Base-by-base conservation (phyloP, 2,888 invertebrate species). In the Tromatobia lineatoria region DNA sequence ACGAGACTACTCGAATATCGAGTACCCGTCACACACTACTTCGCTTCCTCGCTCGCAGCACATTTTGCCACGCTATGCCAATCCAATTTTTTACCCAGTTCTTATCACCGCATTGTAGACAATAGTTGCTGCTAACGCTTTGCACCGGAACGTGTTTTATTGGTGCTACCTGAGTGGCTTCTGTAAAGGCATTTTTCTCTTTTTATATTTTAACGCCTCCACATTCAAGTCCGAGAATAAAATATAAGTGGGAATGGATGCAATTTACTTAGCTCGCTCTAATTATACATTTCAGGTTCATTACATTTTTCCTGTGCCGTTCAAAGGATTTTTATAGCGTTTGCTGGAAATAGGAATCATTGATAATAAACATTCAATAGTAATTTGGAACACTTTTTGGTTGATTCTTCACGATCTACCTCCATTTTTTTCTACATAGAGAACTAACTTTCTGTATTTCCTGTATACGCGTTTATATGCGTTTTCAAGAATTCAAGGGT, bases 11-110 rank as follows among this genome's bases (percentile, higher is more conserved):
- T 69, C 71, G 85, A 84, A 88, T 91, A 91, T 91, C 89, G 91
- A 91, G 88, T 90, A 91, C 85, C 90, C 89, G 92, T 91, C 91
- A 89, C 82, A 88, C 57, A 59, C 50, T 61, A 38, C 59, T 67
- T 47, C 71, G 50, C 52, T 71, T 75, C 64, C 66, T 67, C 78
- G 25, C 67, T 61, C 23, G 45, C 66, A 69, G 70, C 59, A 50
- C 64, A 73, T 52, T 70, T 47, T 76, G 47, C 66, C 77, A 76
- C 54, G 87, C 87, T 81, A 80, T 81, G 85, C 80, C 88, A 89
- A 89, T 90, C 87, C 88, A 88, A 90, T 90, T 90, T 38, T 90
- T 90, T 89, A 57, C 67, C 50, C 64, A n/a, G 66, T 71, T 73
- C 75, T 75, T 74, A 57, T 83, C 83, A 57, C 54, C 66, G 57